Base-by-base conservation (phyloP, 2,113 vertebrate genomes). In the Microtus ochrogaster region DNA sequence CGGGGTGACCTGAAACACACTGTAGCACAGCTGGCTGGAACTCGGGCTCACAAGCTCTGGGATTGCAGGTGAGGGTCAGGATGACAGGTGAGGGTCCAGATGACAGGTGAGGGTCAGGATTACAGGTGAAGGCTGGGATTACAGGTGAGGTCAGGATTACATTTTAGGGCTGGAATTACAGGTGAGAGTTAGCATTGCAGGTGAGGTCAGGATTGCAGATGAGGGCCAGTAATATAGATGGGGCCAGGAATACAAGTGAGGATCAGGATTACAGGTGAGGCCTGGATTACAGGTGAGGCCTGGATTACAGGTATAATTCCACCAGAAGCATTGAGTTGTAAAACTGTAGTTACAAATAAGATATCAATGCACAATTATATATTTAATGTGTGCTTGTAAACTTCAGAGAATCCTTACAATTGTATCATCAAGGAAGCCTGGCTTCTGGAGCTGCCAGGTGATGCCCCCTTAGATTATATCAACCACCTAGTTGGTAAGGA, bases 391-490 rank as follows among this genome's bases (percentile, higher is more conserved):
- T 86, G 55, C 1, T 85, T 85, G 89, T 47, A 58, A 95, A 74
- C 24, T 90, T 17, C 7, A 85, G n/a, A 86, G 73, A 89, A 92
- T 24, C 30, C 83, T 92, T 74, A 52, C 70, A 49, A 33, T 49
- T 76, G 28, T 30, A 7, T 39, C 28, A 28, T 82, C 55, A 78
- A 82, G 11, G 63, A 73, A 36, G n/a, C 41, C 26, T 90, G 7
- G 49, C 61, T 84, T 89, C 83, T 58, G 78, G 89, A 91, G 21
- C 61, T 74, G 47, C 30, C 78, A 21, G 96, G 28, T 78, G 82
- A 52, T 79, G 17, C 21, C 58, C 81, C 2, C 22, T 17, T 68
- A 63, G 52, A 49, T 76, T 21, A 11, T 72, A 82, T 83, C 74
- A 78, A 85, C 65, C 78, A 14, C 39, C 17, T 41, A 44, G 16